Conservation (phyloP, 1,140 invertebrate genomes). For the Drosophila micromelanica region DNA sequence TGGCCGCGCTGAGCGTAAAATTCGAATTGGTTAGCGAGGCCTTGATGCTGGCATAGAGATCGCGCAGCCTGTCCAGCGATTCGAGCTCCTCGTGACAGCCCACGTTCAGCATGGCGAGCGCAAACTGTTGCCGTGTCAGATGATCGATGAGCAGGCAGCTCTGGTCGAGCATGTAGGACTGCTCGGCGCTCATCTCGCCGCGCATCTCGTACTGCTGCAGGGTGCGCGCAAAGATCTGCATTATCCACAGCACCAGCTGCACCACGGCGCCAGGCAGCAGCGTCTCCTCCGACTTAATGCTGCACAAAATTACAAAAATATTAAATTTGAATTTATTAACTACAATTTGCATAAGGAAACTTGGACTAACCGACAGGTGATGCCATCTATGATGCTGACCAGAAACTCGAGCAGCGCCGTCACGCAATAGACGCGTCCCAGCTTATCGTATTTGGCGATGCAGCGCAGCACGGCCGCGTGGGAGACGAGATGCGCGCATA, state of each 20-base stretch:
- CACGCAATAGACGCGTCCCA: constrained; percentile 95
- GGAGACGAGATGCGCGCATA: constrained; percentile 95
- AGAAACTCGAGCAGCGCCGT: constrained; percentile 93
- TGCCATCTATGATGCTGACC: constrained; percentile 90
- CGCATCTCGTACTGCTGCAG: constrained; percentile 85
- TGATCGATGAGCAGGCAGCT: constrained; percentile 89
- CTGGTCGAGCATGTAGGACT: constrained; percentile 88
- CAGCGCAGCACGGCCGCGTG: constrained; percentile 94
- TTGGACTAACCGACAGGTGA: constrained; percentile 84
- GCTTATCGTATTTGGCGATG: constrained; percentile 95
- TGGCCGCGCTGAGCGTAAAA: constrained; percentile 49
- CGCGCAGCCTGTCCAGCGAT: constrained; percentile 55
- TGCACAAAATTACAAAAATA: too few species aligned
- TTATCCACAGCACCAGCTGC: constrained; percentile 91
- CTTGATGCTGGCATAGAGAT: constrained; percentile 73
- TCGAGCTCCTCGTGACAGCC: constrained; percentile 89
- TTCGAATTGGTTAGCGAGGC: constrained; percentile 70
- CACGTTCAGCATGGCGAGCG: constrained; percentile 92
- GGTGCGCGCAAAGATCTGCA: constrained; percentile 90
- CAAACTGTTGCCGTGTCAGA: constrained; percentile 90
- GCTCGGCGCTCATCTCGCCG: constrained; percentile 85
- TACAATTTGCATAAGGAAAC: too few species aligned
- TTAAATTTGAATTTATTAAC: too few species aligned
- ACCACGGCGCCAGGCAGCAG: constrained; percentile 90
- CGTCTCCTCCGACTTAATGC: constrained; percentile 93